Base-by-base conservation (phyloP, 64 coral and sea anemone genomes). In the Montipora foliosa region DNA sequence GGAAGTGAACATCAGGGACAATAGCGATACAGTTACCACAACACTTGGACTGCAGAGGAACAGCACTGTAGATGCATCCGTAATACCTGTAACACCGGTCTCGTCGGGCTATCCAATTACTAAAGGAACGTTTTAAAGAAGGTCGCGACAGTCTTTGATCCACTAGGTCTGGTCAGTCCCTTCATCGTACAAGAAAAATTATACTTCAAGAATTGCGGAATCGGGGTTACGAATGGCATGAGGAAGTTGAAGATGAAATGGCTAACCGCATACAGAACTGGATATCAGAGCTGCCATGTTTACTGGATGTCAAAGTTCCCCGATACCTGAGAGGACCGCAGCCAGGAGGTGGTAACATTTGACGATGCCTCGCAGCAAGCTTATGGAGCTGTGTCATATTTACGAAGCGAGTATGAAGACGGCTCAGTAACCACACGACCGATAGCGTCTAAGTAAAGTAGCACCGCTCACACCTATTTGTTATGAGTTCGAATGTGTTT, bases 311-410 rank as follows among this genome's bases (percentile, higher is more conserved):
- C 22, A 49, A 57, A 0, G 59, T 95, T 48, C 93, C 93, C 10
- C 69, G 88, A 21, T 90, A 81, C 78, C 53, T 95, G 8, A 78
- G 77, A 67, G 13, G 7, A 6, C 45, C 16, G 45, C 16, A 46
- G 16, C 29, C 85, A 12, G 79, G 77, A 15, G 6, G 44, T 95
- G 13, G 71, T 78, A 5, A 90, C 73, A 1, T 95, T 95, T 91
- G 80, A 78, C 48, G 88, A 91, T 80, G 93, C 93, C 21, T 95
- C 93, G 19, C 48, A 79, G 24, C 80, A 78, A 21, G 87, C 93
- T 1, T 90, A 95, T 78, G 93, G 80, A 86, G 81, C 87, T n/a
- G 87, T 77, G 44, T 67, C 14, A 4, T 94, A 89, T 16, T 24
- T 60, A 4, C 60, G 77, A 57, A 6, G 70, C 72, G 93, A 64